Conservation (phyloP, 2,888 invertebrate genomes). For the Troides oblongomaculatus region DNA sequence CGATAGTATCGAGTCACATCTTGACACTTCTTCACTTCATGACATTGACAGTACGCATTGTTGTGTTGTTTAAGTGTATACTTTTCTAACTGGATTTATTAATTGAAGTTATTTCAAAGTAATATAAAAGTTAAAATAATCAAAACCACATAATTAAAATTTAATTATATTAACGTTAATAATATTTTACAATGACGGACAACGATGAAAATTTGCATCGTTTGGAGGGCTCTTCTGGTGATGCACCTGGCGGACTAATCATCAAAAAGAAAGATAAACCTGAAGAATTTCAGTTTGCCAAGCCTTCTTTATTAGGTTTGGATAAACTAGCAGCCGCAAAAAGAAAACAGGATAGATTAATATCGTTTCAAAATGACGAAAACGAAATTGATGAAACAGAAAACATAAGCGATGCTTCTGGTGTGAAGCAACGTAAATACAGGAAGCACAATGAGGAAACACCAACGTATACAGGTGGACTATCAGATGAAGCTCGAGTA, state of each 20-base stretch:
- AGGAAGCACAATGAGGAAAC: slow-evolving; percentile 91
- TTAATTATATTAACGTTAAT: background rate
- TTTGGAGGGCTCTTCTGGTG: slow-evolving; percentile 83
- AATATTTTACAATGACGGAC: slow-evolving; percentile 52
- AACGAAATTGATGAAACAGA: slow-evolving; percentile 51
- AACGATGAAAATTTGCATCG: slow-evolving; percentile 84
- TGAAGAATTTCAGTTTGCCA: slow-evolving; percentile 87
- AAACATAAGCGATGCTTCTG: slow-evolving; percentile 41
- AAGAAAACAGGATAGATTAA: slow-evolving; percentile 83
- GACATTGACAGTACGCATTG: slow-evolving; percentile 4
- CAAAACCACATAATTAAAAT: background rate
- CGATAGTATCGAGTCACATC: background rate
- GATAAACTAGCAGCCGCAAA: slow-evolving; percentile 92
- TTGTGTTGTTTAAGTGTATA: slow-evolving; percentile 13
- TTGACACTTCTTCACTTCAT: background rate
- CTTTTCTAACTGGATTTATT: slow-evolving; percentile 18
- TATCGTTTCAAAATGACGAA: slow-evolving; percentile 81
- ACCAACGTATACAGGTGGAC: slow-evolving; percentile 96
- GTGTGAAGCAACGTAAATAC: slow-evolving; percentile 82
- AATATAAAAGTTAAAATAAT: background rate
- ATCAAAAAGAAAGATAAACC: slow-evolving; percentile 82
- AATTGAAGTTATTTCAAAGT: slow-evolving; percentile 7
- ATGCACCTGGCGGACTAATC: slow-evolving; percentile 85
- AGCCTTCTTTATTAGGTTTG: slow-evolving; percentile 88
- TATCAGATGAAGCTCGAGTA: slow-evolving; percentile 88